phyloP scores from a whole-genome alignment of 1,140 invertebrate species.

The Anoplolepis gracilipes region DNA sequence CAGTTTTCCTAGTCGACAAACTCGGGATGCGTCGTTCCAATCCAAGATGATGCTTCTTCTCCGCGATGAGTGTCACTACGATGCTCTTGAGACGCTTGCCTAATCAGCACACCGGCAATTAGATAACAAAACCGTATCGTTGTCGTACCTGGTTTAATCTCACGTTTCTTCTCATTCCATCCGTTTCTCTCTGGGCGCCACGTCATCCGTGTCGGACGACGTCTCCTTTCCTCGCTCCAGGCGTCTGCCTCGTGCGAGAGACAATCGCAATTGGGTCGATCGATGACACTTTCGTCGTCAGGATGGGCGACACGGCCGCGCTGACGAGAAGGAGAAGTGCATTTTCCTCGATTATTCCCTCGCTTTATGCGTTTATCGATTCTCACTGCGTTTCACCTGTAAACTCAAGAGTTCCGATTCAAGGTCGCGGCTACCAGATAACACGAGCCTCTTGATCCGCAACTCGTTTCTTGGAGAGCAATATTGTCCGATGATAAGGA shows the following conservation, averaged over 20 bases:
- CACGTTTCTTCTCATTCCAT: constrained; percentile 7
- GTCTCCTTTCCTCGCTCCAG: constrained; percentile 4
- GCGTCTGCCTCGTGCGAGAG: background rate
- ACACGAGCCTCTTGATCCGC: constrained; percentile 66
- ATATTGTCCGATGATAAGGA: background rate
- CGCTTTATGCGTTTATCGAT: constrained; percentile 63
- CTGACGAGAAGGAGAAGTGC: constrained; percentile 16
- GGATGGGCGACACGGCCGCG: constrained; percentile 37
- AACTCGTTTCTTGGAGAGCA: background rate
- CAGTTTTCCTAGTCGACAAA: background rate
- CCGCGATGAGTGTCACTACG: background rate
- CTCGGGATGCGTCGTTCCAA: background rate
- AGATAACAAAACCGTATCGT: constrained; percentile 56
- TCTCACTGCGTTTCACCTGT: constrained; percentile 76
- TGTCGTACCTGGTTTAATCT: background rate
- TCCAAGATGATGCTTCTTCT: background rate
- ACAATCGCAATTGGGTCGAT: constrained; percentile 60
- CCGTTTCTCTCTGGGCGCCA: background rate
- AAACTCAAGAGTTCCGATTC: constrained; percentile 73
- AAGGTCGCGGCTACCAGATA: constrained; percentile 83
- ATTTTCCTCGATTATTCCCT: constrained; percentile 50
- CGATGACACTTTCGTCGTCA: constrained; percentile 60
- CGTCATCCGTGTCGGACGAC: constrained; percentile 1
- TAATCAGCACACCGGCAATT: constrained; percentile 39
- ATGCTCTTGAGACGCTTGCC: constrained; percentile 11